Evolutionary conservation across 2,888 invertebrate species (phyloP).

Genomic region (Pyralis farinalis): DNA sequence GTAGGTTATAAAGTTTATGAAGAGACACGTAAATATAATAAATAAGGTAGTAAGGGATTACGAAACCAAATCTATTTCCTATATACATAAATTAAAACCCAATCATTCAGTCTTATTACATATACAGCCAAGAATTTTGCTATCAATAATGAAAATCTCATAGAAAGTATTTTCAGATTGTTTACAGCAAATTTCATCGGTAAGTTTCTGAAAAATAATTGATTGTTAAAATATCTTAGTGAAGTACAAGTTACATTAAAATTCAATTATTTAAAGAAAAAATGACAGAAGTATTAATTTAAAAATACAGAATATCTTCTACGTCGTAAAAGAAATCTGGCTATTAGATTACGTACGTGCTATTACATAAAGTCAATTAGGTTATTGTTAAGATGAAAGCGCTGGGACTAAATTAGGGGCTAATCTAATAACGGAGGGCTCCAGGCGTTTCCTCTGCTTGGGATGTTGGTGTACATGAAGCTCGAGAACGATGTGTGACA

Average conservation of each 20-base stretch:
- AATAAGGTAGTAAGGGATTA: too few species aligned
- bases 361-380: constrained; percentile 18
- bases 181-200: too few species aligned
- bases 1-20: too few species aligned
- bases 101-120: too few species aligned
- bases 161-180: too few species aligned
- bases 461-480: neutral
- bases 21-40: too few species aligned
- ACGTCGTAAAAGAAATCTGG: constrained; percentile 8
- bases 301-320: neutral
- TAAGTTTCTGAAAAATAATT: too few species aligned
- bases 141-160: too few species aligned
- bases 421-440: constrained; percentile 15
- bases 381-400: constrained; percentile 21
- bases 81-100: too few species aligned
- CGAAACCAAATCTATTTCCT: too few species aligned
- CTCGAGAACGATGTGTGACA: neutral
- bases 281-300: neutral
- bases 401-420: constrained; percentile 18
- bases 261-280: neutral
- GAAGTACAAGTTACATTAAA: neutral
- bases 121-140: too few species aligned
- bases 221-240: too few species aligned
- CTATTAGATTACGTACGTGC: constrained; percentile 18
- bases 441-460: neutral